Conservation (phyloP, 2,888 invertebrate species). For the Micropterix aruncella region DNA sequence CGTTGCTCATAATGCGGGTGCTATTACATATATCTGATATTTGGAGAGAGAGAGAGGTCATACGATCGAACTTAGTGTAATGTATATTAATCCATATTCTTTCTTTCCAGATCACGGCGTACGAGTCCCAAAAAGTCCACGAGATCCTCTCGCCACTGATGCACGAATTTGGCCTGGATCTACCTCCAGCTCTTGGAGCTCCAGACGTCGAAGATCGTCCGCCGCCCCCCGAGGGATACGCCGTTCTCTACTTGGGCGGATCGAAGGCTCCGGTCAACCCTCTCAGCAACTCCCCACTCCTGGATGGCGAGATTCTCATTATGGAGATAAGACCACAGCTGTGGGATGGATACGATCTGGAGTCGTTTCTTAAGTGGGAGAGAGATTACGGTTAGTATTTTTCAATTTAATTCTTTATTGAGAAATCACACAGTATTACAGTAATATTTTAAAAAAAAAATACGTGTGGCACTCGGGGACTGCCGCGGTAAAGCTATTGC, state of each 20-base stretch:
- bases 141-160: slow-evolving; percentile 32
- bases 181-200: slow-evolving; percentile 14
- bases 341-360: slow-evolving; percentile 38
- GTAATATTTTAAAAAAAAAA: too few species aligned
- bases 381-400: slow-evolving; percentile 35
- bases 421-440: too few species aligned
- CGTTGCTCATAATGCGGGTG: too few species aligned
- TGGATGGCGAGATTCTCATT: slow-evolving; percentile 49
- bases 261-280: slow-evolving; percentile 49
- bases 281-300: slow-evolving; percentile 36
- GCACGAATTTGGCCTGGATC: slow-evolving; percentile 28
- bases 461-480: too few species aligned
- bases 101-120: slow-evolving; percentile 28
- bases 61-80: too few species aligned
- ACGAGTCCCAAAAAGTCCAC: slow-evolving; percentile 28
- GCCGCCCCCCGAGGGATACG: slow-evolving; percentile 22
- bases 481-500: too few species aligned
- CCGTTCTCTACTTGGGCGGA: slow-evolving; percentile 43
- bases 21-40: too few species aligned
- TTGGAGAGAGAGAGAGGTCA: too few species aligned
- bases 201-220: slow-evolving; percentile 10
- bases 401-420: too few species aligned
- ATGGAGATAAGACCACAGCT: slow-evolving; percentile 41
- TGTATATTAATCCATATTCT: too few species aligned
- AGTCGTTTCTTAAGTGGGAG: slow-evolving; percentile 33